These are phyloP conservation scores for Holothuria leucospilota DNA, from an alignment of 53 echinoderm and acorn worm genomes.

Conservation along the genomic window DNA sequence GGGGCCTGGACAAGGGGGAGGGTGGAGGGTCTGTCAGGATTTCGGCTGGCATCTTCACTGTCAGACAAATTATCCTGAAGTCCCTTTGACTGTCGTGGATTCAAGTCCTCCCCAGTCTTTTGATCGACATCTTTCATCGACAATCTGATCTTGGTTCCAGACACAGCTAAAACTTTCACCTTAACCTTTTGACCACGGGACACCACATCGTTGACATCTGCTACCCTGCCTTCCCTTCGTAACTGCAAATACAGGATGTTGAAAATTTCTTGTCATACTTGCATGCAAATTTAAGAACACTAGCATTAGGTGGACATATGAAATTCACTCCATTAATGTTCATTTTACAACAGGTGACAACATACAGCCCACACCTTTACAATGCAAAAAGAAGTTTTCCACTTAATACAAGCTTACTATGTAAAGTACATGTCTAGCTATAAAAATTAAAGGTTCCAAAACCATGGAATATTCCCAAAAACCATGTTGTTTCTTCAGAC, in stretches of 20 bases:
- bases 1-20: slow-evolving; percentile 83
- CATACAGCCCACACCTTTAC: too few species aligned
- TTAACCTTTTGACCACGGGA: slow-evolving; percentile 92
- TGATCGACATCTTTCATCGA: slow-evolving; percentile 99
- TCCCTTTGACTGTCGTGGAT: slow-evolving; percentile 73
- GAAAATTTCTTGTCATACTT: too few species aligned
- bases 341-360: background rate
- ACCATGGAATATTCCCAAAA: too few species aligned
- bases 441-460: too few species aligned
- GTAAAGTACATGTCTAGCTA: too few species aligned
- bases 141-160: slow-evolving; percentile 90
- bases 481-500: too few species aligned
- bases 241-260: slow-evolving; percentile 59
- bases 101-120: slow-evolving; percentile 84
- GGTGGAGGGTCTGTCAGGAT: slow-evolving; percentile 93
- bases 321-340: background rate
- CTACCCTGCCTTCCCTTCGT: slow-evolving; percentile 89
- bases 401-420: too few species aligned
- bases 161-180: slow-evolving; percentile 89
- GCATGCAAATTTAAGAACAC: background rate
- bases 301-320: background rate
- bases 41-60: slow-evolving; percentile 81
- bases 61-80: slow-evolving; percentile 59
- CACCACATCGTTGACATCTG: slow-evolving; percentile 96
- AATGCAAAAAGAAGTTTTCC: background rate